phyloP scores from a whole-genome alignment of 2,113 vertebrate species.

The Pyrgilauda ruficollis region DNA sequence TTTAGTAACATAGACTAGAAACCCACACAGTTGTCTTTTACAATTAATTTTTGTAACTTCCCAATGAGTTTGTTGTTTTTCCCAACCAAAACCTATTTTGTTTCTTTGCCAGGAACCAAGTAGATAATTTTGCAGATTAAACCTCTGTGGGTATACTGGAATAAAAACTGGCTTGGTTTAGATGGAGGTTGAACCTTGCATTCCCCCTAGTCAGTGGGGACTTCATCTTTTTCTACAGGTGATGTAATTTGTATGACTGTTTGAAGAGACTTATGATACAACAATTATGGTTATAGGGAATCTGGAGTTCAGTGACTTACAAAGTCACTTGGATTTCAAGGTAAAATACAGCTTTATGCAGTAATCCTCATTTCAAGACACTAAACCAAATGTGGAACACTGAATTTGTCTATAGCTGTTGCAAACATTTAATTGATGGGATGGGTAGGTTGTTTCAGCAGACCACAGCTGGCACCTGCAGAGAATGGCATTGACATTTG shows the following conservation, averaged over 20 bases:
- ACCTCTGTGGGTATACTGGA: not conserved
- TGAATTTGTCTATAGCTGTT: not conserved
- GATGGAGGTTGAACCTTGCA: not conserved
- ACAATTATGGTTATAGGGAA: not conserved
- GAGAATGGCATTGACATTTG: not conserved
- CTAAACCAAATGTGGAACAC: not conserved
- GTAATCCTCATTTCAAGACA: not conserved
- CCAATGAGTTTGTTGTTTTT: not conserved
- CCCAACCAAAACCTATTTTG: not conserved
- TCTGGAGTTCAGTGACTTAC: not conserved
- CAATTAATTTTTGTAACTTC: not conserved
- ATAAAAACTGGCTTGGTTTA: not conserved
- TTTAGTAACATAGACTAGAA: not conserved
- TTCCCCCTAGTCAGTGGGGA: not conserved
- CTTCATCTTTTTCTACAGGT: not conserved
- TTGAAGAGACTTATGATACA: not conserved
- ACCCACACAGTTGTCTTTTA: not conserved
- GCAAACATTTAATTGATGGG: not conserved
- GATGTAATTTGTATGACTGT: not conserved
- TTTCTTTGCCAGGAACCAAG: not conserved
- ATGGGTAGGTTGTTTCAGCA: not conserved
- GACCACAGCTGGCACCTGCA: not conserved
- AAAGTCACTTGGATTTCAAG: not conserved
- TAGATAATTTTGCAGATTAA: not conserved
- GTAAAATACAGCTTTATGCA: not conserved